phyloP scores from a whole-genome alignment of 2,113 vertebrate genomes.

The Psittacus erithacus region DNA sequence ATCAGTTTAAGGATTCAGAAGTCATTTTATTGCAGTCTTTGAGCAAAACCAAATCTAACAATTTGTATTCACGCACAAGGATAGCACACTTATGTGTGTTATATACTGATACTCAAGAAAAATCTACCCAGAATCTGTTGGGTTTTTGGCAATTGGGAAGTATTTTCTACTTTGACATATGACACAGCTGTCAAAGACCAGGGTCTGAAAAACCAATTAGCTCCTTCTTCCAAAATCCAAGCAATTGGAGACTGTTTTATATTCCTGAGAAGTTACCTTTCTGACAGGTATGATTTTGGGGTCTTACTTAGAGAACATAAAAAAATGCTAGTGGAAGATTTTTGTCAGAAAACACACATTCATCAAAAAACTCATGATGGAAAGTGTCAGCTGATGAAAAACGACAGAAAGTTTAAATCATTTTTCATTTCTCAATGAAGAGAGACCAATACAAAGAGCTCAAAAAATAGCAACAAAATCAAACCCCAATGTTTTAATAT shows the following conservation, averaged over 20 bases:
- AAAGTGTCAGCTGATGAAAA: not conserved
- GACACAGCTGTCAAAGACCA: not conserved
- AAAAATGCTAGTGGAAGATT: not conserved
- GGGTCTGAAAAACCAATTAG: not conserved
- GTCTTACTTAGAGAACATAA: not conserved
- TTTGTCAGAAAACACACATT: not conserved
- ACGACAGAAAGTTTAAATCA: not conserved
- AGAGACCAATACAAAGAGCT: not conserved
- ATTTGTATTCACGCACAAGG: fast-evolving
- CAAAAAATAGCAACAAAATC: not conserved
- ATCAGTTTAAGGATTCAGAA: not conserved
- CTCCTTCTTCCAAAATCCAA: not conserved
- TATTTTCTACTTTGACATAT: not conserved
- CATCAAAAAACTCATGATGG: not conserved
- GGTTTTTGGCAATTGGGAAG: not conserved
- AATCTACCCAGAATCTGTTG: not conserved
- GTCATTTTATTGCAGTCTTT: not conserved
- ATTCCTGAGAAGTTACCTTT: not conserved
- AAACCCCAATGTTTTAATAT: not conserved
- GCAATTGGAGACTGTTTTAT: not conserved
- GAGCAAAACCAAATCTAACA: not conserved
- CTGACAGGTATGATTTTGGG: not conserved
- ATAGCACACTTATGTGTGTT: not conserved
- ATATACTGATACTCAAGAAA: not conserved
- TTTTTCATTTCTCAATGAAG: not conserved